These are phyloP conservation scores for Hirudinaria manillensis DNA, from an alignment of 2,888 invertebrate species.

Conservation along the genomic window DNA sequence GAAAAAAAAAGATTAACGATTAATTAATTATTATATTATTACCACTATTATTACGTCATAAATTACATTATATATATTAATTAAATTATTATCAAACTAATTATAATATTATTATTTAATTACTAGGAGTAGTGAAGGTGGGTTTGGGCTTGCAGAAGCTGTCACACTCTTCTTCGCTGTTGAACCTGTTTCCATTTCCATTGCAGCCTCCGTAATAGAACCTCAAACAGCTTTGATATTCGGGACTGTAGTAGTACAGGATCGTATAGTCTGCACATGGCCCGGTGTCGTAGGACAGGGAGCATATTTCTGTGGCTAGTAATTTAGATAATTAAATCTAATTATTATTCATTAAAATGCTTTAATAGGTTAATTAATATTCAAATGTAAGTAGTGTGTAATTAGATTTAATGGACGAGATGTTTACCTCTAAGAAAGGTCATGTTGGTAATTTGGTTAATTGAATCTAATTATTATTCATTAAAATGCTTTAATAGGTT, in stretches of 20 bases:
- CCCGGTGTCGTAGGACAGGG: conserved; percentile 35
- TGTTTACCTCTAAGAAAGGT: no score
- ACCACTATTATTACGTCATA: no score
- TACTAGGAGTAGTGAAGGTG: no score
- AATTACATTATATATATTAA: no score
- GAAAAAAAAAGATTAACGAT: no score
- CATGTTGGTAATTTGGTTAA: conserved; percentile 64
- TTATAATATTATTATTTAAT: no score
- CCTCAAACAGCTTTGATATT: conserved; percentile 61
- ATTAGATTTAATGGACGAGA: no score
- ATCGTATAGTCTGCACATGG: conserved; percentile 32
- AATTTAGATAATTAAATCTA: background rate
- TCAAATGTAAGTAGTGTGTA: no score
- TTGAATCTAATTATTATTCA: background rate
- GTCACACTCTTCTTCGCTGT: conserved; percentile 8
- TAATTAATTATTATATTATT: no score
- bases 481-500: background rate
- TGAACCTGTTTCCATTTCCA: conserved; percentile 38
- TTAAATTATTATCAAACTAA: no score
- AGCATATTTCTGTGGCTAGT: conserved; percentile 63
- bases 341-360: background rate
- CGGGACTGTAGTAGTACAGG: conserved; percentile 47
- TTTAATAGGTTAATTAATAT: background rate
- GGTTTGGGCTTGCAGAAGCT: conserved; percentile 8
- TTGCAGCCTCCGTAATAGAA: conserved; percentile 40